phyloP scores from a whole-genome alignment of 2,888 invertebrate species.

The Penaeus monodon region DNA sequence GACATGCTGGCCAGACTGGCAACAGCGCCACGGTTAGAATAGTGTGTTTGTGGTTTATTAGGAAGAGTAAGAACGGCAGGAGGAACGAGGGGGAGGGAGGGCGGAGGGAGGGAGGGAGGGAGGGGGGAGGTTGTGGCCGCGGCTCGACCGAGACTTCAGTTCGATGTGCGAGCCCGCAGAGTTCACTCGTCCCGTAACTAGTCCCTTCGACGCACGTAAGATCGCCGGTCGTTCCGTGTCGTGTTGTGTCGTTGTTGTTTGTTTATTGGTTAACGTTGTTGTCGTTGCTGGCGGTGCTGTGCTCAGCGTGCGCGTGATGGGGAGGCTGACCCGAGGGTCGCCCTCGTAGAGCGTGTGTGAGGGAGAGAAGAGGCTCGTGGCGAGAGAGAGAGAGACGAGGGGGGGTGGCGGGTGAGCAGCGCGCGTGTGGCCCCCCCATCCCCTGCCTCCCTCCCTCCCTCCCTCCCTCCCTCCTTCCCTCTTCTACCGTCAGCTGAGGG shows the following conservation, averaged over 20 bases:
- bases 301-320: no score
- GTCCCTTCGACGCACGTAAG: no score
- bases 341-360: slow-evolving; percentile 28
- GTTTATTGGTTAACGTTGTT: no score
- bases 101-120: neutral
- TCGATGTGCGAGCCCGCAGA: neutral
- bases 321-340: no score
- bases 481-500: no score
- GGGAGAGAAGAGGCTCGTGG: slow-evolving; percentile 25
- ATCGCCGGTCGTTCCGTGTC: no score
- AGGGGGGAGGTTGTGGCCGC: neutral
- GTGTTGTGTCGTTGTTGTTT: no score
- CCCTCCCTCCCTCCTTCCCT: neutral
- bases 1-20: no score
- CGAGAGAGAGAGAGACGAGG: slow-evolving; percentile 16
- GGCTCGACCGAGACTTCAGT: slow-evolving; percentile 7
- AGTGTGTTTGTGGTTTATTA: no score
- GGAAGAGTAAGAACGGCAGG: no score
- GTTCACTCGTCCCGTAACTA: neutral
- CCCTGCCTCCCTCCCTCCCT: neutral
- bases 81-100: neutral
- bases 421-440: slow-evolving; percentile 8
- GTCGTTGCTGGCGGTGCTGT: neutral
- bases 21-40: no score
- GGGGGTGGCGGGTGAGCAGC: slow-evolving; percentile 38